phyloP scores from a whole-genome alignment of 2,113 vertebrate genomes.

The Sclerurus mexicanus region DNA sequence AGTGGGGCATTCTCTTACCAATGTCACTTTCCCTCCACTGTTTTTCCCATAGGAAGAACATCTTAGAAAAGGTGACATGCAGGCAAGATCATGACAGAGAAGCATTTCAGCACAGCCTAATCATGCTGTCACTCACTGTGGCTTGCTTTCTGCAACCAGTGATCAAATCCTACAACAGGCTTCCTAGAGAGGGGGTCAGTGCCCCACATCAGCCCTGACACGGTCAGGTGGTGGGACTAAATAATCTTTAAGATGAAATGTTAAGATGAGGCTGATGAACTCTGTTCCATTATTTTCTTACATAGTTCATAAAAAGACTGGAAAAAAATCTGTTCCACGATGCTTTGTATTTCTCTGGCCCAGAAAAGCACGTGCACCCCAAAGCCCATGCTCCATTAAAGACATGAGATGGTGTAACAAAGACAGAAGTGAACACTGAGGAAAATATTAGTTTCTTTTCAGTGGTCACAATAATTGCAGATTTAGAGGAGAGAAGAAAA shows the following conservation, averaged over 20 bases:
- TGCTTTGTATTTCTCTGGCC: not conserved
- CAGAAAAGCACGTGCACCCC: not conserved
- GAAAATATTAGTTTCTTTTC: not conserved
- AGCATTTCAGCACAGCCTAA: not conserved
- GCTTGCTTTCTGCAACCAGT: not conserved
- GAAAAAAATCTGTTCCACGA: not conserved
- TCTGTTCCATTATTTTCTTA: not conserved
- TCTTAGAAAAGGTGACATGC: not conserved
- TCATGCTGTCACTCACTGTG: not conserved
- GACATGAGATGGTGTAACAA: not conserved
- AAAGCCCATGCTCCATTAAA: not conserved
- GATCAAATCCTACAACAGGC: not conserved
- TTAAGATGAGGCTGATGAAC: not conserved
- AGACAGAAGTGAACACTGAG: not conserved
- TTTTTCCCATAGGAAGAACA: not conserved
- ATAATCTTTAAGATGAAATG: rapidly evolving
- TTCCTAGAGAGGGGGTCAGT: not conserved
- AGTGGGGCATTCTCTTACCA: not conserved
- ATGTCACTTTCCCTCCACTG: not conserved
- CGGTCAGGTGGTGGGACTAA: not conserved
- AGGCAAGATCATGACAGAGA: not conserved
- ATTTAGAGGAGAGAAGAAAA: not conserved
- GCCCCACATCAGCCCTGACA: not conserved
- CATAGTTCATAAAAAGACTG: not conserved
- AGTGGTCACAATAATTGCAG: not conserved